A percentile compares a stretch with the other conserved stretches of the same genome.
These are phyloP conservation scores for Trachymyrmex cornetzi DNA, from an alignment of 1,140 invertebrate genomes.

Conservation along the genomic window DNA sequence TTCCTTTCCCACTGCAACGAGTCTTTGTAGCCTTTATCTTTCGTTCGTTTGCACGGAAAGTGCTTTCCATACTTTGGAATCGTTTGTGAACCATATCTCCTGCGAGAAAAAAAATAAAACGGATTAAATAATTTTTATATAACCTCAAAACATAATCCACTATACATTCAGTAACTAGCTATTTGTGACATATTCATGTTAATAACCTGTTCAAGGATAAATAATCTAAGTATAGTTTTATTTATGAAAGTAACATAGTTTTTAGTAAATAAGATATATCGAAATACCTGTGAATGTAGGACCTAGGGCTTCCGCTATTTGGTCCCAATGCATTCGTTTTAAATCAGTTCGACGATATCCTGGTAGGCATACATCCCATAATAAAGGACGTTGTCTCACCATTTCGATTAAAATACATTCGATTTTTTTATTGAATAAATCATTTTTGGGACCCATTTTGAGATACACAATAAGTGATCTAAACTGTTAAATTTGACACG, in stretches of 20 bases:
- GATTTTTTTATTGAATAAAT: not conserved
- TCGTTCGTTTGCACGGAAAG: not conserved
- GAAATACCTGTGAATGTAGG: not conserved
- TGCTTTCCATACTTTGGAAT: constrained; percentile 18
- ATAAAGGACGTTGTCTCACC: not conserved
- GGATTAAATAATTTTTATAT: not conserved
- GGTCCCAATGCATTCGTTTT: not conserved
- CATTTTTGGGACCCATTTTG: not conserved
- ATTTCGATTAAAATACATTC: not conserved
- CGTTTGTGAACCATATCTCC: not conserved
- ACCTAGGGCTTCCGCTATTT: not conserved
- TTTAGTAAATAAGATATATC: not conserved
- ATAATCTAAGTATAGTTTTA: too few species aligned
- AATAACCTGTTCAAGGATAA: too few species aligned
- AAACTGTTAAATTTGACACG: too few species aligned
- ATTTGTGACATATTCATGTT: too few species aligned
- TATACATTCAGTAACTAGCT: too few species aligned
- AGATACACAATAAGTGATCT: too few species aligned
- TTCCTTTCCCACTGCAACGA: constrained; percentile 18
- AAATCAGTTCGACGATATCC: not conserved
- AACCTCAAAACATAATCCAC: not conserved
- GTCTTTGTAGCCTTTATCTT: not conserved
- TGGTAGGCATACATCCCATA: not conserved
- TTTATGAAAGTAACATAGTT: too few species aligned
- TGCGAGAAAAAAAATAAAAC: not conserved